phyloP scores from a whole-genome alignment of 2,113 vertebrate species.

The Cryptoleucopteryx plumbea region DNA sequence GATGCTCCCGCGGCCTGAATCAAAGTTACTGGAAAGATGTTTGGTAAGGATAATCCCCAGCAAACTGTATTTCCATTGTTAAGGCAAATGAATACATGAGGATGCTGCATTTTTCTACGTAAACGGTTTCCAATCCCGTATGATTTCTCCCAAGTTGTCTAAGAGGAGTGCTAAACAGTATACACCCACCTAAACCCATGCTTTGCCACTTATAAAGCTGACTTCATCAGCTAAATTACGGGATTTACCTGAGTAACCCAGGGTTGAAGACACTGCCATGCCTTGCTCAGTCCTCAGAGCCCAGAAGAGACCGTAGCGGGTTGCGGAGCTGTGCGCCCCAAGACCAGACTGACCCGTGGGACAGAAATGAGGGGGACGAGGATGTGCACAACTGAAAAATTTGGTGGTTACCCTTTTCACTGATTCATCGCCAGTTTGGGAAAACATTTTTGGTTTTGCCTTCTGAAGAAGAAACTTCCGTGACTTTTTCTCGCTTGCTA shows the following conservation, averaged over 20 bases:
- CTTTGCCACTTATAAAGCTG: background rate
- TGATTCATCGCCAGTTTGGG: background rate
- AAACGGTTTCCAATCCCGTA: accelerated
- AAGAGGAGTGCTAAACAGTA: background rate
- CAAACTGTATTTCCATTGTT: background rate
- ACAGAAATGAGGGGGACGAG: background rate
- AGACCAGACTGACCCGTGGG: background rate
- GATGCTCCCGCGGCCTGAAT: background rate
- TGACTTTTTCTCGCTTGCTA: background rate
- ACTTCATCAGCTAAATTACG: background rate
- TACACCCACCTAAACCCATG: background rate
- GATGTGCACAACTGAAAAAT: background rate
- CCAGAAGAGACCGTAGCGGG: accelerated
- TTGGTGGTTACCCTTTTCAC: background rate
- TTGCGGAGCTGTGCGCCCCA: accelerated
- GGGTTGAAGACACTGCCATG: background rate
- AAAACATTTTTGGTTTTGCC: background rate
- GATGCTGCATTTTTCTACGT: background rate
- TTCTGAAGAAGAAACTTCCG: background rate
- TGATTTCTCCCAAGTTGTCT: background rate
- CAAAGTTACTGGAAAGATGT: background rate
- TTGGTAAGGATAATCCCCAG: background rate
- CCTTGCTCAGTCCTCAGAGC: background rate
- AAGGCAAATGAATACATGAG: background rate
- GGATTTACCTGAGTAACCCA: background rate